Evolutionary conservation across 2,888 invertebrate species (phyloP).

Genomic region (Protophormia terraenovae): DNA sequence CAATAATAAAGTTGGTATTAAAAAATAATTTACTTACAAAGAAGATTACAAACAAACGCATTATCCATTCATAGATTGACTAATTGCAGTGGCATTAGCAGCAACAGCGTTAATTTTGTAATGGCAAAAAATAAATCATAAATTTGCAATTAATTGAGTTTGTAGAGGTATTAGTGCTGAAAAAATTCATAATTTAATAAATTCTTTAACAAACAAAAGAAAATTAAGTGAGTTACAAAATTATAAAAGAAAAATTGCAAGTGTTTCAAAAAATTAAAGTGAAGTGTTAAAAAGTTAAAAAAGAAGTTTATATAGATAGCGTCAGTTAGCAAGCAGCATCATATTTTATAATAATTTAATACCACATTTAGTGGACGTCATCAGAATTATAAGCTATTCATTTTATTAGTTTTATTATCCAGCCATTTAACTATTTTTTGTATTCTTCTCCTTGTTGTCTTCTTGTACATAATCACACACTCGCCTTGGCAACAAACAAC

Average conservation of each 20-base stretch:
- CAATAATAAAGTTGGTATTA: neutral
- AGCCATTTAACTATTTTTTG: slow-evolving; percentile 28
- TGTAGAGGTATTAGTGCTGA: neutral
- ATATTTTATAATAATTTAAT: neutral
- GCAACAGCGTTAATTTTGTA: neutral
- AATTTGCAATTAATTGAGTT: slow-evolving; percentile 1
- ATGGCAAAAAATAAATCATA: neutral
- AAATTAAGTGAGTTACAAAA: neutral
- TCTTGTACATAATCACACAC: slow-evolving; percentile 14
- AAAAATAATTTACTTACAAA: neutral
- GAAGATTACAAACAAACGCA: neutral
- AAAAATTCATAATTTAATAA: neutral
- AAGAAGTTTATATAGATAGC: neutral
- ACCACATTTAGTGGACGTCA: slow-evolving; percentile 54
- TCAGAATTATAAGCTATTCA: slow-evolving; percentile 40
- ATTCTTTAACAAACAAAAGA: slow-evolving; percentile 12
- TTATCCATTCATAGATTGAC: neutral
- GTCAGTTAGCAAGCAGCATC: neutral
- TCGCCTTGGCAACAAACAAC: slow-evolving; percentile 62
- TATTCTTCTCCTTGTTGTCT: slow-evolving; percentile 29
- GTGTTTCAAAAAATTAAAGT: neutral
- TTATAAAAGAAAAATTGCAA: neutral
- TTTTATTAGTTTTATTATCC: slow-evolving; percentile 23
- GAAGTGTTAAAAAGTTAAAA: neutral
- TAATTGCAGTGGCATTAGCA: neutral